Base-by-base conservation (phyloP, 2,113 vertebrate genomes). In the Sorex araneus region DNA sequence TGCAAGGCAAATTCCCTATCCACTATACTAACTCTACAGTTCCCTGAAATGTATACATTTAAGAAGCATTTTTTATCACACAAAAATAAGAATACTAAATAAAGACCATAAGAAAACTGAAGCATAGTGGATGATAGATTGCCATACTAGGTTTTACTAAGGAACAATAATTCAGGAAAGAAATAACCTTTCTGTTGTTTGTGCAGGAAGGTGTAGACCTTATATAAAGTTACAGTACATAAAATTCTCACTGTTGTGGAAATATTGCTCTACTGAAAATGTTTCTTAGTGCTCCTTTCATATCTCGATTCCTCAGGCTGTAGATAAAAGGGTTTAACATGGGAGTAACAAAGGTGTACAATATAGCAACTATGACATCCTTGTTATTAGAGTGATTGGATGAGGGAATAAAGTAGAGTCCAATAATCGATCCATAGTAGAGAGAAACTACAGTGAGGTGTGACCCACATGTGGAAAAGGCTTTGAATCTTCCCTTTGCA, bases 381-480 rank as follows among this genome's bases (percentile, higher is more conserved):
- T 96, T 91, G 34, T 76, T 21, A 7, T 27, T 87, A 27, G 73
- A 73, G 32, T 57, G 73, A 19, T 3, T 67, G 0, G 69, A 85
- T 60, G 91, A 90, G 0, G 95, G 92, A 7, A 93, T 81, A 27
- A 96, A 32, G 2, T 96, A 96, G 0, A 91, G 69, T 0, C 18
- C 91, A 18, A 89, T 64, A n/a, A 95, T 83, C 18, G 94, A 92
- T 2, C 95, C 93, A 67, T 92, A 97, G 23, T 89, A 95, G 0
- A 96, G 66, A 54, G 69, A 93, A 1, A 96, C 94, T 54, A 96
- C 91, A 54, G 57, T 89, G n/a, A 91, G 84, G 6, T 97, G 96
- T 5, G 96, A 97, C 4, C 95, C 90, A 73, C 95, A 97, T 0
- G 89, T 95, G 57, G 92, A 95, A 3, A 96, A 93, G 16, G 84